Evolutionary conservation across 2,113 vertebrate genomes (phyloP).

Genomic region (Crotalus viridis): DNA sequence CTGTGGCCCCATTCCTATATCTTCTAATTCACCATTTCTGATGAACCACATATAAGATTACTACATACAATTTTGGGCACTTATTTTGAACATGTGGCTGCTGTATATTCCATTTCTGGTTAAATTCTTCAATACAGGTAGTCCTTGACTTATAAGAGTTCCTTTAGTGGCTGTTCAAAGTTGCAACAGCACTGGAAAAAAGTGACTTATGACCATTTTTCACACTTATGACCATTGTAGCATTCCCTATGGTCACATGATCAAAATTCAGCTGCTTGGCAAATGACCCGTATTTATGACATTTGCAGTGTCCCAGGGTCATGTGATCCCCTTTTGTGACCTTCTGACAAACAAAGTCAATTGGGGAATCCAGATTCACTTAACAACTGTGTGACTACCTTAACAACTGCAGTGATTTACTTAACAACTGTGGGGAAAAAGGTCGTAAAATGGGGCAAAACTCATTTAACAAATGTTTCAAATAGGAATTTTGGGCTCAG

Average conservation of each 20-base stretch:
- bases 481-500: not conserved
- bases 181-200: too few relatives aligned
- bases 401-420: not conserved
- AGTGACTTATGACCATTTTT: too few relatives aligned
- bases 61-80: not conserved
- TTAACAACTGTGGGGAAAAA: not conserved
- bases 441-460: not conserved
- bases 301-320: rapidly evolving
- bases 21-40: not conserved
- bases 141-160: too few relatives aligned
- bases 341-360: not conserved
- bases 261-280: too few relatives aligned
- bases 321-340: too few relatives aligned
- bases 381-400: not conserved
- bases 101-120: not conserved
- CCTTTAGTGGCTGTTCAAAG: too few relatives aligned
- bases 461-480: not conserved
- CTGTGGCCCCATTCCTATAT: not conserved
- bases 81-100: not conserved
- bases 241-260: too few relatives aligned
- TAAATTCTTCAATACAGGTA: not conserved
- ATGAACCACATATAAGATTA: not conserved
- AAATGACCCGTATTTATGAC: too few relatives aligned
- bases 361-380: not conserved
- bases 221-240: too few relatives aligned